Conservation (phyloP, 2,113 vertebrate species). For the Laticauda laticaudata region DNA sequence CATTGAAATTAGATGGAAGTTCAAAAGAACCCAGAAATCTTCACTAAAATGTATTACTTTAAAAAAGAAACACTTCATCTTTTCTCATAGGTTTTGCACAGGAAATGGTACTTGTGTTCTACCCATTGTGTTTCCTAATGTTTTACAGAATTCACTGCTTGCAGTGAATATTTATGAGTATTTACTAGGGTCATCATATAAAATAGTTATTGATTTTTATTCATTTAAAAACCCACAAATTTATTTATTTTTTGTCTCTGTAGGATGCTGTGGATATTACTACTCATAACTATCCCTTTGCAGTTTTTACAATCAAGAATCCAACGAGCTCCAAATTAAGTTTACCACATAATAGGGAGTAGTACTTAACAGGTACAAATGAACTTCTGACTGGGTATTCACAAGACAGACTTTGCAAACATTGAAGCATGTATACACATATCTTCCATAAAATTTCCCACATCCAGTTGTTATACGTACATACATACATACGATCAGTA, state of each 20-base stretch:
- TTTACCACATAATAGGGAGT: conserved; percentile 75
- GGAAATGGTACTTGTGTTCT: background rate
- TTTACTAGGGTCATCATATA: conserved; percentile 80
- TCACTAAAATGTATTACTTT: background rate
- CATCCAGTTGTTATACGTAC: conserved; percentile 51
- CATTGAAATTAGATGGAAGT: background rate
- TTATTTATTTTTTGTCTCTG: conserved; percentile 30
- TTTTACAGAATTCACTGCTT: conserved; percentile 71
- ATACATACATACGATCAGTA: conserved; percentile 57
- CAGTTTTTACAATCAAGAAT: conserved; percentile 79
- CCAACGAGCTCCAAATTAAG: conserved; percentile 72
- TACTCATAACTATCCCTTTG: conserved; percentile 68
- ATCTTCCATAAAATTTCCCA: conserved; percentile 62
- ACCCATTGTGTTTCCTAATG: conserved; percentile 77
- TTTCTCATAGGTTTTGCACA: background rate
- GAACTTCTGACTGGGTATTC: conserved; percentile 75
- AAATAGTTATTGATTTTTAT: conserved; percentile 77
- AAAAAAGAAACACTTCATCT: background rate
- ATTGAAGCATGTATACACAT: conserved; percentile 75
- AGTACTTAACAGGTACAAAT: conserved; percentile 81
- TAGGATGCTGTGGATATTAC: conserved; percentile 28
- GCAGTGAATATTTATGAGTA: conserved; percentile 70
- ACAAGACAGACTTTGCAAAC: conserved; percentile 82
- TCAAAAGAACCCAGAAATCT: background rate
- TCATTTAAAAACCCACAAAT: conserved; percentile 68